Evolutionary conservation across 2,797 vertebrate genomes (phyloP), one percentile per base, ranked within the genome.

Genomic region (Aulostomus chinensis): DNA sequence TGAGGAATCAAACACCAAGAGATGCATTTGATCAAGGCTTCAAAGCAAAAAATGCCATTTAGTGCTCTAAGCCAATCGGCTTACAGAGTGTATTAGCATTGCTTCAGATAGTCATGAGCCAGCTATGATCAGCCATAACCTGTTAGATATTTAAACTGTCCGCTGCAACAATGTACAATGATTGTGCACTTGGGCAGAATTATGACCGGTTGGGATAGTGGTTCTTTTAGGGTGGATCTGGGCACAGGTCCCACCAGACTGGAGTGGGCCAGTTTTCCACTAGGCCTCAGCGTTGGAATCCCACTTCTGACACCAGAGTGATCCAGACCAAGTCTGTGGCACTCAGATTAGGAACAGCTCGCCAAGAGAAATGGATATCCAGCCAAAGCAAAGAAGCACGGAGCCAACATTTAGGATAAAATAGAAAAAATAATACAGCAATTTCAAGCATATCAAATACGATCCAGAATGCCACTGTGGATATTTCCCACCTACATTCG

Each of bases 281-380:
- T 73, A 79, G 76, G 80, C 61, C 73, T 49, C 72, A 78, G 80
- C 55, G 40, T 38, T 80, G 83, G 86, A 85, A 84, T 86, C 83
- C 80, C 70, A 74, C 78, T 82, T 73, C 76, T 85, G 84, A 86
- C 78, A 83, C 80, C 46, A 77, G 62, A 70, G 62, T 59, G 78
- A 84, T 81, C 75, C 62, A 49, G 77, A 83, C 86, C 74, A 72
- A 82, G 87, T 84, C 89, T 90, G 87, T 80, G 74, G 77, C 83
- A 81, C 76, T 82, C 81, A 86, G 87, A 89, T 91, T 89, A 90
- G 81, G 65, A 69, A 5, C 15, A 14, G 68, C 78, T 80, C 47
- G 76, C 80, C 83, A 88, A 89, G 79, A 86, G 77, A 84, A 85
- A 79, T 39, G 64, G 67, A 81, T 62, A 83, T 46, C 53, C 68